phyloP scores from a whole-genome alignment of 2,113 vertebrate genomes.

The Proteles cristata region DNA sequence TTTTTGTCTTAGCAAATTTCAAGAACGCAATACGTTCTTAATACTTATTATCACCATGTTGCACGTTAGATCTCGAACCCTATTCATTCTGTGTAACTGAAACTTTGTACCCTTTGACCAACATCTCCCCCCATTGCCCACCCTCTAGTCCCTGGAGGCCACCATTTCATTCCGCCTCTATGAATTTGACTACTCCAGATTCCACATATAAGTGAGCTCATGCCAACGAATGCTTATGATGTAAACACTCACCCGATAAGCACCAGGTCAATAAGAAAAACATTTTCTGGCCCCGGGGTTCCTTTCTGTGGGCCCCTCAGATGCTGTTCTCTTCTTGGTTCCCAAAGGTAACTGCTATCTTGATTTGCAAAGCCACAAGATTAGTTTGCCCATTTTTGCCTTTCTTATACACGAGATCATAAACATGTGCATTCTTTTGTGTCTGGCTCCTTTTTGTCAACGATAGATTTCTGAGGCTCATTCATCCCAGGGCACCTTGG shows the following conservation, averaged over 20 bases:
- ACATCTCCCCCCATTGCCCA: accelerated
- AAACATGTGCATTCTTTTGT: neutral
- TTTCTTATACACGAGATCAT: neutral
- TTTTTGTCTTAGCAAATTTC: neutral
- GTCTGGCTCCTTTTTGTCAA: neutral
- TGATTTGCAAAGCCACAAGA: neutral
- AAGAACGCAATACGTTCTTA: neutral
- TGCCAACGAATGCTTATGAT: neutral
- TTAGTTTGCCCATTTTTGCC: neutral
- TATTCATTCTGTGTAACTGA: neutral
- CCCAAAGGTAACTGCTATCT: neutral
- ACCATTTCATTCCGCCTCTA: neutral
- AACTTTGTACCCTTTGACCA: neutral
- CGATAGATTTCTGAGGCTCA: neutral
- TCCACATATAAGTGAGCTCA: neutral
- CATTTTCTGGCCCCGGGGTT: neutral
- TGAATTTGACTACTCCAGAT: neutral
- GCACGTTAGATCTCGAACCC: neutral
- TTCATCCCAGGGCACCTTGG: neutral
- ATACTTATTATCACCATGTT: neutral
- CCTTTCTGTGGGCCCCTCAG: neutral
- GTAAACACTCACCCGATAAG: neutral
- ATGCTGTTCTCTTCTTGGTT: neutral
- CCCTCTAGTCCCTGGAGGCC: neutral
- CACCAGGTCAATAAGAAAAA: neutral